Conservation (phyloP, 2,888 invertebrate species). For the Zygogramma bicolorata region DNA sequence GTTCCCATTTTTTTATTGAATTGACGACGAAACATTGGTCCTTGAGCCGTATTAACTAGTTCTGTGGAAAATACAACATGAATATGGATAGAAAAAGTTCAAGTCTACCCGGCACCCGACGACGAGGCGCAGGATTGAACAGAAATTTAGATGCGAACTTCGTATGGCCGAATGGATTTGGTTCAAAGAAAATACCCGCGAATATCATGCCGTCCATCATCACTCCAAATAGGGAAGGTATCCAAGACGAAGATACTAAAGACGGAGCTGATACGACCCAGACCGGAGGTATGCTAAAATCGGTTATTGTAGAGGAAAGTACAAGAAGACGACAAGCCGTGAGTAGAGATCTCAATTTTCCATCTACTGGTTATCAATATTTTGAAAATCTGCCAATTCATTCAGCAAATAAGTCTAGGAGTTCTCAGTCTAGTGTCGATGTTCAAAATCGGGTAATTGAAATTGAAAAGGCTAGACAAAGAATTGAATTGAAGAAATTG, state of each 20-base stretch:
- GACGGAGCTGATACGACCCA: background rate
- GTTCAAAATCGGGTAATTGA: background rate
- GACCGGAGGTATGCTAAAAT: background rate
- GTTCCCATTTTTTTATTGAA: no score
- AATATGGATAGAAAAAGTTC: no score
- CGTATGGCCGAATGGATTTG: background rate
- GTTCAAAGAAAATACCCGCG: background rate
- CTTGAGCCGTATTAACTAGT: no score
- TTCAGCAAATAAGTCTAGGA: background rate
- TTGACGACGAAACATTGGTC: no score
- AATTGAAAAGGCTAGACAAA: background rate
- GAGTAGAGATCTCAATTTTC: background rate
- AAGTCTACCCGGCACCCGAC: no score
- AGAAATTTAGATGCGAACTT: no score
- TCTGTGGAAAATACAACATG: no score
- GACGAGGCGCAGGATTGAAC: no score
- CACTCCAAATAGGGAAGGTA: background rate
- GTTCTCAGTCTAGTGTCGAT: background rate
- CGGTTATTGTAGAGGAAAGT: background rate
- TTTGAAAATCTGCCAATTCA: background rate
- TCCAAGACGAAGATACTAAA: background rate
- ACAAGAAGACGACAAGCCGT: background rate
- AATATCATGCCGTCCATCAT: background rate
- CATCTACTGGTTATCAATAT: background rate
- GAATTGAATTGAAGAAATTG: background rate